These are phyloP conservation scores for Chromobotia macracanthus DNA, from an alignment of 2,797 vertebrate genomes.

Conservation along the genomic window DNA sequence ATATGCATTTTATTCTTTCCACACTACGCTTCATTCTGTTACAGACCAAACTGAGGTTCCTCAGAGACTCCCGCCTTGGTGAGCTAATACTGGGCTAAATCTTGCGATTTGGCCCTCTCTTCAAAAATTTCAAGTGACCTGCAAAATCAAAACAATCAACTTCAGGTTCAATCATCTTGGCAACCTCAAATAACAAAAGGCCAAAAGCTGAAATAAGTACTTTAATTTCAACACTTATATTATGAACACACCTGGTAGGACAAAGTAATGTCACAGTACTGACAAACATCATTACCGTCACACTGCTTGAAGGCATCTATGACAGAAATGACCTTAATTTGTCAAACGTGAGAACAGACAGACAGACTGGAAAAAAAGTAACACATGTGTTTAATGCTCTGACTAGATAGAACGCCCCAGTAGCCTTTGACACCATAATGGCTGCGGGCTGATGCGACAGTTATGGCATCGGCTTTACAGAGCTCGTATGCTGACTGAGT, in stretches of 20 bases:
- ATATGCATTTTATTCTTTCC: neutral
- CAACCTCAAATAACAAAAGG: neutral
- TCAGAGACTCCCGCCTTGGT: neutral
- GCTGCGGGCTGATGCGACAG: constrained; percentile 56
- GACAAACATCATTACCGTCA: neutral
- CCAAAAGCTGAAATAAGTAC: constrained; percentile 12
- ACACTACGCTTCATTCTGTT: constrained; percentile 5
- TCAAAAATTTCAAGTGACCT: constrained; percentile 4
- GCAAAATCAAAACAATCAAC: neutral
- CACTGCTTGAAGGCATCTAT: neutral
- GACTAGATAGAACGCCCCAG: neutral
- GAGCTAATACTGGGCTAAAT: neutral
- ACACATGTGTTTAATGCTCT: constrained; percentile 22
- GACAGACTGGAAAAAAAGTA: constrained; percentile 13
- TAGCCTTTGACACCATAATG: constrained; percentile 26
- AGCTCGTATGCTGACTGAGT: constrained; percentile 71
- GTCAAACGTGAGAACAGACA: constrained; percentile 14
- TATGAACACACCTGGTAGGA: neutral
- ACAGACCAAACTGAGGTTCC: neutral
- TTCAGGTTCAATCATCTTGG: constrained; percentile 6
- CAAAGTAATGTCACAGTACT: constrained; percentile 3
- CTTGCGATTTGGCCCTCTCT: neutral
- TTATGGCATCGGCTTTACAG: constrained; percentile 65
- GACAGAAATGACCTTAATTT: constrained; percentile 10
- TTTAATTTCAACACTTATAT: neutral